Percentiles rank a stretch among this genome's conserved stretches.
phyloP scores from a whole-genome alignment of 1,140 invertebrate genomes.

The Drosophila suzukii region DNA sequence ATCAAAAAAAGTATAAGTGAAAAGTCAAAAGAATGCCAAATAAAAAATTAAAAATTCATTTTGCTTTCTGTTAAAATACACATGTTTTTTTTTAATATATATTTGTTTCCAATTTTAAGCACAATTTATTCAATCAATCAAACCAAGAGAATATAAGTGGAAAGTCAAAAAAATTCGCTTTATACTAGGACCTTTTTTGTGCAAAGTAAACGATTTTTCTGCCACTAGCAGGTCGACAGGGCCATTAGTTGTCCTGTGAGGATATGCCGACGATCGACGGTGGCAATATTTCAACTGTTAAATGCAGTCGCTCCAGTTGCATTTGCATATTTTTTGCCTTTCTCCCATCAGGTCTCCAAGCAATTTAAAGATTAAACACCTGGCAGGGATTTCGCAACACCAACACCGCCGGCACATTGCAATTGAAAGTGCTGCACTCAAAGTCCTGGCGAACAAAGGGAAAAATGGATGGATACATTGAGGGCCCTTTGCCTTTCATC shows the following conservation, averaged over 20 bases:
- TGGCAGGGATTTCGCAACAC: constrained; percentile 36
- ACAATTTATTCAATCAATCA: constrained; percentile 4
- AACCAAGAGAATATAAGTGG: not conserved
- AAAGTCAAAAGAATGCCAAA: too few species aligned
- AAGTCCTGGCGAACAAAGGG: not conserved
- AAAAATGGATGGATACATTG: not conserved
- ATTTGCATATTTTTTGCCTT: constrained; percentile 65
- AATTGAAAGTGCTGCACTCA: constrained; percentile 39
- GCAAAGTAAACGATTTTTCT: constrained; percentile 11
- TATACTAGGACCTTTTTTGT: not conserved
- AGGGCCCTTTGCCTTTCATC: constrained; percentile 40
- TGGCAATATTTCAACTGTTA: constrained; percentile 72
- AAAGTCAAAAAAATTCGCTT: not conserved
- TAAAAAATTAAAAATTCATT: too few species aligned
- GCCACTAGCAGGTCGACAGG: constrained; percentile 40
- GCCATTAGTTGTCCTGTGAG: constrained; percentile 56
- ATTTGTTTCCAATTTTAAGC: not conserved
- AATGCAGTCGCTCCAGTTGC: constrained; percentile 55
- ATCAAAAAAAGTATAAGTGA: too few species aligned
- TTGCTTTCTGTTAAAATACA: too few species aligned
- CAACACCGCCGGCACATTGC: constrained; percentile 47
- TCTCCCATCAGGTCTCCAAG: constrained; percentile 44
- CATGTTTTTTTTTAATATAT: too few species aligned
- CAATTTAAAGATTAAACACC: constrained; percentile 71
- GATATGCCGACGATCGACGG: constrained; percentile 56